These are phyloP conservation scores for Ellobium chinense DNA, from an alignment of 2,888 invertebrate genomes.

Conservation along the genomic window DNA sequence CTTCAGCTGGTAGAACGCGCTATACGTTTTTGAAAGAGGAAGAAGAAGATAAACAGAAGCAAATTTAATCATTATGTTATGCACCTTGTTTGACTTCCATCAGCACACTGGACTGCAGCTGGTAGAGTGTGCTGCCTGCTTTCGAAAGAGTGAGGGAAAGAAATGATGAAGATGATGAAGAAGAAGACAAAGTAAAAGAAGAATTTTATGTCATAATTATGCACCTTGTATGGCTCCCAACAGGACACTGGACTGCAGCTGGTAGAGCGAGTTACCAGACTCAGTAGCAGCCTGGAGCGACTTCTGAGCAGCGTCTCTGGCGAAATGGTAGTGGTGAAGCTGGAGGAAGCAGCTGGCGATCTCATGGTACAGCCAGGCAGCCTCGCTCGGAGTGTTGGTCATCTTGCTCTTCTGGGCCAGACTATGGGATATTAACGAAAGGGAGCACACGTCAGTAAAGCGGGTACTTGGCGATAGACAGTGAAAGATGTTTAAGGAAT, in stretches of 20 bases:
- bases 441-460: too few relatives aligned
- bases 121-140: constrained; percentile 66
- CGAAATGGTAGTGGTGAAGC: constrained; percentile 64
- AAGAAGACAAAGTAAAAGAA: too few relatives aligned
- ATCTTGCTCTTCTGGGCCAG: constrained; percentile 61
- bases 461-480: too few relatives aligned
- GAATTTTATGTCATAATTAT: too few relatives aligned
- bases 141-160: too few relatives aligned
- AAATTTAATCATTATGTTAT: too few relatives aligned
- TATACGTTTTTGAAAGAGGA: too few relatives aligned
- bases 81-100: constrained; percentile 71
- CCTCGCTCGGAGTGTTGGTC: constrained; percentile 58
- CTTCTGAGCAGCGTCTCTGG: constrained; percentile 67
- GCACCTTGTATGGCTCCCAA: constrained; percentile 72
- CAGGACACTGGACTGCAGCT: constrained; percentile 72
- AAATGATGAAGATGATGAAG: too few relatives aligned
- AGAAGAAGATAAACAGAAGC: too few relatives aligned
- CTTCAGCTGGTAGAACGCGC: too few relatives aligned
- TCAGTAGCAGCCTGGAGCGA: constrained; percentile 69
- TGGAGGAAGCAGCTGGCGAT: constrained; percentile 79
- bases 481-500: too few relatives aligned
- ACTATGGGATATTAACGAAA: constrained; percentile 49
- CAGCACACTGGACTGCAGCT: constrained; percentile 74
- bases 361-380: constrained; percentile 75
- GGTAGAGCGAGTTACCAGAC: constrained; percentile 71